Evolutionary conservation across 2,888 invertebrate genomes (phyloP).

Genomic region (Drosophila trichaetosa): DNA sequence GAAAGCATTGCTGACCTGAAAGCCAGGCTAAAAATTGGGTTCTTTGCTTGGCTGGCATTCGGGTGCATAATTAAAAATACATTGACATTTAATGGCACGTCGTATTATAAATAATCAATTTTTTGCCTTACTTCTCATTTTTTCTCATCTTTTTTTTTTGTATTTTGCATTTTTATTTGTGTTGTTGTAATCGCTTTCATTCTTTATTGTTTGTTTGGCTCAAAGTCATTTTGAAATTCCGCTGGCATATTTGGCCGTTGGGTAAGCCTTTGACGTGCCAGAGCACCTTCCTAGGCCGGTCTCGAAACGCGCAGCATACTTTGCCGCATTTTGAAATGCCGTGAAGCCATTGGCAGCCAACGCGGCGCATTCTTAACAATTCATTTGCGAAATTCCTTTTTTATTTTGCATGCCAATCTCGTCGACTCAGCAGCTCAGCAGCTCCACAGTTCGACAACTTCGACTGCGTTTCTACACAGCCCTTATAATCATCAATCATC

Average conservation of each 20-base stretch:
- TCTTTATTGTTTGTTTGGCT: constrained; percentile 45
- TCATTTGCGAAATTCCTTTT: constrained; percentile 71
- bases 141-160: not conserved
- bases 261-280: constrained; percentile 65
- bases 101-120: constrained; percentile 73
- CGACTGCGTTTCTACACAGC: constrained; percentile 24
- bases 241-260: constrained; percentile 57
- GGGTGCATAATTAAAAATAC: constrained; percentile 75
- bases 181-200: constrained; percentile 21
- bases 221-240: constrained; percentile 69
- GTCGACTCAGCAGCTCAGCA: constrained; percentile 10
- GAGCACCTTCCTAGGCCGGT: constrained; percentile 13
- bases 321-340: constrained; percentile 52
- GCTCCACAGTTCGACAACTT: constrained; percentile 1
- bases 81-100: constrained; percentile 74
- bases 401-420: constrained; percentile 66
- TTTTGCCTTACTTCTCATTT: constrained; percentile 21
- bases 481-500: constrained; percentile 74
- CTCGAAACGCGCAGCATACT: constrained; percentile 49
- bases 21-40: constrained; percentile 48
- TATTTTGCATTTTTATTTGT: constrained; percentile 3
- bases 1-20: constrained; percentile 53
- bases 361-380: constrained; percentile 70
- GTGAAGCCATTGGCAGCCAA: constrained; percentile 46
- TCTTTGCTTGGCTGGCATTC: constrained; percentile 49